These are phyloP conservation scores for Lepidochitona cinerea DNA, from an alignment of 2,888 invertebrate species.

Conservation along the genomic window DNA sequence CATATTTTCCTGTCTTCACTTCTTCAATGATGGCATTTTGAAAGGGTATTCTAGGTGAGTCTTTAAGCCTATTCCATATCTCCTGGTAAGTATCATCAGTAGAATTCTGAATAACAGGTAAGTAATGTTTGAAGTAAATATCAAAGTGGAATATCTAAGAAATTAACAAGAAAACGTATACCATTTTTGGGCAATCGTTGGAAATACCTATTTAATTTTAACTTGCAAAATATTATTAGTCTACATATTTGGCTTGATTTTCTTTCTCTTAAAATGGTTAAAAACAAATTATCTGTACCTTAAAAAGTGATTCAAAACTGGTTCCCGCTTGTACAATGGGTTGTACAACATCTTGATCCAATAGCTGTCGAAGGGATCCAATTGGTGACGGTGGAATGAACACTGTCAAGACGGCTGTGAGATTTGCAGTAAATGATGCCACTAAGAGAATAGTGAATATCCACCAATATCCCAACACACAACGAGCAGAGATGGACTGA, in stretches of 20 bases:
- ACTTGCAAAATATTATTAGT: too few species aligned
- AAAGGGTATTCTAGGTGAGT: background rate
- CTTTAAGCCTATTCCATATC: background rate
- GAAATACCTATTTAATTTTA: too few species aligned
- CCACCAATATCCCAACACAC: slow-evolving; percentile 45
- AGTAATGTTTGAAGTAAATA: too few species aligned
- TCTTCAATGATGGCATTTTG: background rate
- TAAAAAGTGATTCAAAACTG: slow-evolving; percentile 33
- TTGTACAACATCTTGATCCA: slow-evolving; percentile 27
- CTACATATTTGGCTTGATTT: too few species aligned
- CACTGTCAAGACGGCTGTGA: slow-evolving; percentile 45
- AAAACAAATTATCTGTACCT: too few species aligned
- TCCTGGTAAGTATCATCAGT: slow-evolving; percentile 32
- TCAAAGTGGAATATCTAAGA: too few species aligned
- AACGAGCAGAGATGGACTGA: slow-evolving; percentile 30
- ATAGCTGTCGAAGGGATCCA: slow-evolving; percentile 36
- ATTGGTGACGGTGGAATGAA: slow-evolving; percentile 36
- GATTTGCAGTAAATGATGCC: slow-evolving; percentile 45
- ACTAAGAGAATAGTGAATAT: slow-evolving; percentile 41
- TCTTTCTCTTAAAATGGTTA: too few species aligned
- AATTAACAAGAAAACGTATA: too few species aligned
- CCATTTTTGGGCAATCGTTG: too few species aligned
- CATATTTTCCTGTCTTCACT: slow-evolving; percentile 17
- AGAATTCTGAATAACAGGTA: slow-evolving; percentile 27
- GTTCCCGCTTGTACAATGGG: slow-evolving; percentile 38